These are phyloP conservation scores for Spodoptera litura DNA, from an alignment of 1,140 invertebrate species.

Conservation along the genomic window DNA sequence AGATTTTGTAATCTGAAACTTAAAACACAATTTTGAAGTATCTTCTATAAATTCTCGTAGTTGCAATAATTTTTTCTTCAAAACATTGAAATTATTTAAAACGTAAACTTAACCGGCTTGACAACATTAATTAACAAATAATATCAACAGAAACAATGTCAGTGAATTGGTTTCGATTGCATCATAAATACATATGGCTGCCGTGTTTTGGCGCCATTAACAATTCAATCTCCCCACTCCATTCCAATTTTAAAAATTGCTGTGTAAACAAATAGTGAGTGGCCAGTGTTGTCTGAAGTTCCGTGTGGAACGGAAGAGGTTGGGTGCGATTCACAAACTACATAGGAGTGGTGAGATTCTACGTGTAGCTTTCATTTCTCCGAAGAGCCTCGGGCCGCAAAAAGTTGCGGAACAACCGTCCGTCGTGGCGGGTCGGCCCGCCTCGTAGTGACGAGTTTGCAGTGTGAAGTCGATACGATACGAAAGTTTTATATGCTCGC, in stretches of 20 bases:
- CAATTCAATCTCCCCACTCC: slow-evolving; percentile 29
- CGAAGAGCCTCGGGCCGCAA: slow-evolving; percentile 62
- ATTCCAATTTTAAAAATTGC: slow-evolving; percentile 33
- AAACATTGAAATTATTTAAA: neutral
- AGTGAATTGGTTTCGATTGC: slow-evolving; percentile 35
- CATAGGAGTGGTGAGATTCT: slow-evolving; percentile 36
- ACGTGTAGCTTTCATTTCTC: slow-evolving; percentile 67
- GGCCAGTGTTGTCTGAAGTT: slow-evolving; percentile 47
- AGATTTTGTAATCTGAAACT: too few species aligned
- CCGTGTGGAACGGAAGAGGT: slow-evolving; percentile 59
- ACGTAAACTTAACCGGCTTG: neutral
- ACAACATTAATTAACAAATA: slow-evolving; percentile 9
- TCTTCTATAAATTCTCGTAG: too few species aligned
- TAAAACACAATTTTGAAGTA: too few species aligned
- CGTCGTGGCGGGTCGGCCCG: slow-evolving; percentile 52
- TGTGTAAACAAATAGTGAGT: slow-evolving; percentile 36
- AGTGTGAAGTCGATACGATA: slow-evolving; percentile 49
- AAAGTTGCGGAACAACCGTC: slow-evolving; percentile 60
- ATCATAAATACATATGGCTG: slow-evolving; percentile 18
- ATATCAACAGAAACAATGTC: slow-evolving; percentile 22
- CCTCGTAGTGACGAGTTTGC: slow-evolving; percentile 43
- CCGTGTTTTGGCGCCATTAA: slow-evolving; percentile 24
- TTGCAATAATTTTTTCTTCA: neutral
- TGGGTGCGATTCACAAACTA: slow-evolving; percentile 34
- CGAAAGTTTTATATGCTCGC: slow-evolving; percentile 42